Conservation (phyloP, 2,888 invertebrate species). For the Byasa hedistus region DNA sequence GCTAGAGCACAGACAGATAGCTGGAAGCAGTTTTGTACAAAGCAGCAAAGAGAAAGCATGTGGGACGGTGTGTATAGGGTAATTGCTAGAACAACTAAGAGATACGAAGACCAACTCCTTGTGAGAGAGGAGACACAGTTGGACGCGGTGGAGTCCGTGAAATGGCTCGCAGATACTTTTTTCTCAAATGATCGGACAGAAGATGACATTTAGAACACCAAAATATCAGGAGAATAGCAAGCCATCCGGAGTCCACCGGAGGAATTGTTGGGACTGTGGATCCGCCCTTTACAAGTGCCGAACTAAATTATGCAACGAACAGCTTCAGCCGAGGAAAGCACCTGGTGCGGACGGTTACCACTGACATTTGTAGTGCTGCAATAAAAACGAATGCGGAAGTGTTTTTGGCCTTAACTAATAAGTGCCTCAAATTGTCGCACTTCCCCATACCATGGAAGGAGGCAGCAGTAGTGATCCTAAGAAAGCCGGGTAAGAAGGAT, state of each 20-base stretch:
- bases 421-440: not conserved
- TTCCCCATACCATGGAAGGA: not conserved
- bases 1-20: constrained; percentile 29
- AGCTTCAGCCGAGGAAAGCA: constrained; percentile 18
- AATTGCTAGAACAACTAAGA: constrained; percentile 9
- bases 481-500: no score
- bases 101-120: constrained; percentile 26
- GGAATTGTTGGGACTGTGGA: no score
- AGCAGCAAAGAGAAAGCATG: constrained; percentile 32
- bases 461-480: no score
- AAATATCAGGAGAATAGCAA: not conserved
- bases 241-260: not conserved
- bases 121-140: constrained; percentile 9
- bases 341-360: constrained; percentile 33
- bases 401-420: not conserved
- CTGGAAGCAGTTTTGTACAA: constrained; percentile 34
- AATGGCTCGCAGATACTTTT: constrained; percentile 21
- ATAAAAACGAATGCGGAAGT: not conserved
- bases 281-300: constrained; percentile 24
- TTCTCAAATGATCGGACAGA: constrained; percentile 17
- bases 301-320: constrained; percentile 12
- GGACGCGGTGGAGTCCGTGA: constrained; percentile 12
- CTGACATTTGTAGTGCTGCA: constrained; percentile 17
- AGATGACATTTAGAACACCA: not conserved
- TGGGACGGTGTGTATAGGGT: constrained; percentile 34